Base-by-base conservation (phyloP, 2,797 vertebrate genomes). In the Bradypodion pumilum region DNA sequence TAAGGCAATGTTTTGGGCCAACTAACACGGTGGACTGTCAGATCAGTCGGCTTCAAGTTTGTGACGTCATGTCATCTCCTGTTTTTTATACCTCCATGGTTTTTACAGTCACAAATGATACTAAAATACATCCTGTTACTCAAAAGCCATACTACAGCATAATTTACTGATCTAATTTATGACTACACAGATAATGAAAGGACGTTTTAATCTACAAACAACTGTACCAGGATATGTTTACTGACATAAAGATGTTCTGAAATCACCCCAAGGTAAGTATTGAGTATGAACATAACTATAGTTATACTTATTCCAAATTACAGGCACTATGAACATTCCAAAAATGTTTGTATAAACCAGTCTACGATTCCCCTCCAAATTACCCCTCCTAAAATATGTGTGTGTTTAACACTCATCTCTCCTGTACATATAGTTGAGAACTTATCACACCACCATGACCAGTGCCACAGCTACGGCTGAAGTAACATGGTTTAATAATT, bases 121-220 rank as follows among this genome's bases (percentile, higher is more conserved):
- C 29, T 77, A 76, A 62, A 52, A 80, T 29, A 76, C 79, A 85
- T 77, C 65, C 74, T 85, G 74, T 81, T 76, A 76, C 32, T 72
- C 32, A 81, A 44, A 81, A 44, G 63, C 15, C 56, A 75, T 46
- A 49, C 37, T 68, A 49, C 19, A 76, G 35, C 73, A 85, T 46
- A 72, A 27, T 21, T 70, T 10, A 81, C 52, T 73, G 49, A 40
- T 77, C 60, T 81, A 70, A 81, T 81, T 81, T 81, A 81, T 77
- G 73, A 63, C 65, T 70, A 46, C 29, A 81, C 65, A 77, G 77
- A 81, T 63, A 81, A 85, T 72, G 59, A 77, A 81, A 69, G 29
- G 15, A 63, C 78, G 76, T 29, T 37, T 85, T 85, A 84, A 84
- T 84, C 66, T 78, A 37, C 19, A 81, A 80, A 13, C 46, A 81